Evolutionary conservation across 2,797 vertebrate species (phyloP), one percentile per base, ranked within the genome.

Genomic region (Coluber constrictor): DNA sequence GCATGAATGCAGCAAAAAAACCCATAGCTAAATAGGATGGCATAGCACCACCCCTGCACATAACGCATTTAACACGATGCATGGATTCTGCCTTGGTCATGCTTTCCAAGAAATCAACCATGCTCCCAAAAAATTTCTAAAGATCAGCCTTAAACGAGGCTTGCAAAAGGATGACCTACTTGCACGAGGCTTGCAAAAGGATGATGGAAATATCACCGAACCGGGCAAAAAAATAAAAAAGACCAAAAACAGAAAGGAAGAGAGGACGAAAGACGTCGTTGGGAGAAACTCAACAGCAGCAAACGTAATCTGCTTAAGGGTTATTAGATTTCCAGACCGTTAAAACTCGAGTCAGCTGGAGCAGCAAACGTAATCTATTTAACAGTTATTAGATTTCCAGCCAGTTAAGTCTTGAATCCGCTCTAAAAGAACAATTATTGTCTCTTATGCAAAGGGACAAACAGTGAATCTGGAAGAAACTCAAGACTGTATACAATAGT

Each of bases 51-150:
- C 54, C 54, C 2, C 10, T 54, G 3, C 1, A 3, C 70, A 10
- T 0, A 32, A 3, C 0, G 0, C 0, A 7, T 37, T 25, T 18
- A 37, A 37, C 15, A 8, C 1, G 2, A 37, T 37, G 16, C 4
- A 18, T 2, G 18, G 20, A 23, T 23, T 9, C 20, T 2, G n/a
- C 87, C n/a, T 10, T 18, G 2, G 55, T 23, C 18, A 23, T 25
- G 55, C n/a, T 88, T 59, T 59, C n/a, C 11, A 2, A 59, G 87
- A 57, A 29, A 23, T 13, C 55, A 59, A 6, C 27, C 10, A 1
- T 32, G 23, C 27, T n/a, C 86, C 12, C 3, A 4, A 18, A 86
- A n/a, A 70, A 54, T 9, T 9, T 6, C 37, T 43, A 79, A 29
- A 55, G 54, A 55, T 54, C 86, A 29, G 15, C 13, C 27, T 9